Evolutionary conservation across 2,888 invertebrate species (phyloP).

Genomic region (Ochropacha duplaris): DNA sequence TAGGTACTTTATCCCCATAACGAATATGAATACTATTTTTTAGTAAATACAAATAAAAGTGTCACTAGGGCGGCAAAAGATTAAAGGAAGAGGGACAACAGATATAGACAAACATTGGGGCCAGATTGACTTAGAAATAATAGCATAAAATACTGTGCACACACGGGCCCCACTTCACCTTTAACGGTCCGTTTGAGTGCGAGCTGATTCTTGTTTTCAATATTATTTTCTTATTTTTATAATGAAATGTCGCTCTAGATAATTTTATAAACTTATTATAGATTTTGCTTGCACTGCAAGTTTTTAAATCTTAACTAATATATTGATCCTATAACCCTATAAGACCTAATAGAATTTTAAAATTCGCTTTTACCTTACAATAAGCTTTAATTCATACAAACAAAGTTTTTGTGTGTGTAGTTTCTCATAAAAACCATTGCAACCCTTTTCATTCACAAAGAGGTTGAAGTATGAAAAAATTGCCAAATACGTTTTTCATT

Average conservation of each 20-base stretch:
- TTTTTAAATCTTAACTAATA: too few relatives aligned
- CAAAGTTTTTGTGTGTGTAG: too few relatives aligned
- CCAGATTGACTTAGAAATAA: constrained; percentile 78
- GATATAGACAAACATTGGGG: constrained; percentile 76
- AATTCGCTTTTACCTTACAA: too few relatives aligned
- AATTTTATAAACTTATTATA: too few relatives aligned
- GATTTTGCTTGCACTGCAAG: too few relatives aligned
- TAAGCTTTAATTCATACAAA: too few relatives aligned
- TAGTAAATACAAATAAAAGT: constrained; percentile 55
- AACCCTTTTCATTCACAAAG: too few relatives aligned
- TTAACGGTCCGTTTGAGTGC: constrained; percentile 68
- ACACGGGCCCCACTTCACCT: constrained; percentile 66
- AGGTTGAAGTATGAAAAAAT: too few relatives aligned
- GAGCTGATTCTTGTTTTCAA: neutral
- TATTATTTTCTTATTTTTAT: neutral
- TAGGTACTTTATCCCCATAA: constrained; percentile 32
- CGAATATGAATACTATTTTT: constrained; percentile 42
- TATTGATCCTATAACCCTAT: too few relatives aligned
- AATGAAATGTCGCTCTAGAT: too few relatives aligned
- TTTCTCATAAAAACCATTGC: neutral
- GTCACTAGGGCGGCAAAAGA: constrained; percentile 68
- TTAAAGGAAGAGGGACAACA: constrained; percentile 70
- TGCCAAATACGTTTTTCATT: too few relatives aligned
- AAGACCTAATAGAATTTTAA: too few relatives aligned
- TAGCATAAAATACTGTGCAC: constrained; percentile 77